Evolutionary conservation across 2,113 vertebrate species (phyloP), one percentile per base, ranked within the genome.

Genomic region (Gallinago media): DNA sequence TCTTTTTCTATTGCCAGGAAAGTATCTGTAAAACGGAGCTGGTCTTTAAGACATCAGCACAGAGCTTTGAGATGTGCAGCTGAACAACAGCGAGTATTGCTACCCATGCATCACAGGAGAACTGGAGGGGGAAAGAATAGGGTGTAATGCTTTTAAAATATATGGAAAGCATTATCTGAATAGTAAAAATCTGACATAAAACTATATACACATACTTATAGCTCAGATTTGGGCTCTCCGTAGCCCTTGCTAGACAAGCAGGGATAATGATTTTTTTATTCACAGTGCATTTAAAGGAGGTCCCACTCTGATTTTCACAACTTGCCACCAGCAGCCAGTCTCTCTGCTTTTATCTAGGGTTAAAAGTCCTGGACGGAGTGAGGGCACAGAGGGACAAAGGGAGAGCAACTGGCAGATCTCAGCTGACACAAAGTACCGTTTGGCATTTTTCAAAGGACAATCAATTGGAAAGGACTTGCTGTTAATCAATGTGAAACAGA

Each of bases 171-270:
- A 78, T 96, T 91, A 96, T 75, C 47, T 2, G 15, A 94, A 96
- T 59, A 84, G 70, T 72, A 92, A 84, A 89, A 89, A 85, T 54
- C 44, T 96, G 47, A 94, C 91, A 89, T 52, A 81, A 94, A 95
- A 46, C 76, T 63, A 59, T 22, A 84, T 6, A 76, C 46, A 59
- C 29, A 59, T 40, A 58, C 68, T 94, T 88, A 20, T 0, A 78
- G 72, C 46, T 89, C 52, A 77, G 65, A 84, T 78, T 29, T 80
- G 68, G 83, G 61, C 34, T 86, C 55, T 70, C 75, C 36, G 22
- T 23, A 78, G 73, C 56, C 70, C 26, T 79, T 58, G 18, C 49
- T 81, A 85, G 49, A 49, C 59, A 96, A 94, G 54, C 15, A 65
- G 62, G 61, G 56, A 78, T 74, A 91, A 82, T 7, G 11, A 62